These are phyloP conservation scores for Acanthisitta chloris DNA, from an alignment of 2,113 vertebrate species.

Conservation along the genomic window DNA sequence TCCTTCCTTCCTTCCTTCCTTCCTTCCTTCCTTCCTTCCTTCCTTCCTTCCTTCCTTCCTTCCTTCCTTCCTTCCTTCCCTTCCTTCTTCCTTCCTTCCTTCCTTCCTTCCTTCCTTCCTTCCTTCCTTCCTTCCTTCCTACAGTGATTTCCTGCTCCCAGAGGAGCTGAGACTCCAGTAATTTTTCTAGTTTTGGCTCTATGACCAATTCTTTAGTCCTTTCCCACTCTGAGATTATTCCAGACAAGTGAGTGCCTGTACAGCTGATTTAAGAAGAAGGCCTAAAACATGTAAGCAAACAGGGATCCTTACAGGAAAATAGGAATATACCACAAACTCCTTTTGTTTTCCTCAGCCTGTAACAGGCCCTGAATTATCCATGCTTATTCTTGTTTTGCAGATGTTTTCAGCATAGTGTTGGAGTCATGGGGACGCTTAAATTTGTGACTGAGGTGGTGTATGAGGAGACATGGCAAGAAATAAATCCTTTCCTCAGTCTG, in stretches of 20 bases:
- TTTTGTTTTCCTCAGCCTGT: not conserved
- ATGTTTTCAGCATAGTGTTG: not conserved
- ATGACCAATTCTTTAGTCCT: not conserved
- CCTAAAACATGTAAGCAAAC: not conserved
- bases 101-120: fast-evolving
- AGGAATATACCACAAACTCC: not conserved
- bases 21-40: too few relatives aligned
- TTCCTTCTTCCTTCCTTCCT: fast-evolving
- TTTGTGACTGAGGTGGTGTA: not conserved
- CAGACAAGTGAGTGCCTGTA: not conserved
- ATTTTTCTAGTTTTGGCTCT: not conserved
- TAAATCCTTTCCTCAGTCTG: not conserved
- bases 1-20: not conserved
- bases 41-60: too few relatives aligned
- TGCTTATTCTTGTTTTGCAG: not conserved
- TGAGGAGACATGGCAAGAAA: not conserved
- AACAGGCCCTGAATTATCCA: not conserved
- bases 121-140: not conserved
- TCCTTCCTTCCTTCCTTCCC: too few relatives aligned
- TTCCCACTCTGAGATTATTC: not conserved
- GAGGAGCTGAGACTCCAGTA: not conserved
- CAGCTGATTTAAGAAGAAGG: not conserved
- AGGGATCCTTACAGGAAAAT: not conserved
- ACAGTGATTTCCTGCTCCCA: not conserved
- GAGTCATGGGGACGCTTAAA: not conserved